Evolutionary conservation across 2,113 vertebrate species (phyloP).

Genomic region (Parus major): DNA sequence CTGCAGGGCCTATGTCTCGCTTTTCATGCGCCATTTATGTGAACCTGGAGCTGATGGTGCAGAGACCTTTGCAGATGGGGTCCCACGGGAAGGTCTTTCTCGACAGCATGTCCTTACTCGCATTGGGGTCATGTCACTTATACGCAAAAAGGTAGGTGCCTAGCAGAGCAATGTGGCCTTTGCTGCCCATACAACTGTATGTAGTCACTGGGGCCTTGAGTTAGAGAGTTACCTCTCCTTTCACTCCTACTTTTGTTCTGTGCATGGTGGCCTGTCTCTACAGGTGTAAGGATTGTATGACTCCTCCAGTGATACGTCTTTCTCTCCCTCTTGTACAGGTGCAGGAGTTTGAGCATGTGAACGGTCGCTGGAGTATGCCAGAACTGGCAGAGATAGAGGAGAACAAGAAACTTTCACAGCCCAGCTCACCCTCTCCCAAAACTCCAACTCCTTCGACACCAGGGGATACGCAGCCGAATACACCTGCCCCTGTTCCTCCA

Average conservation of each 20-base stretch:
- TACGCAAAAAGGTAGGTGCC: slow-evolving; percentile 90
- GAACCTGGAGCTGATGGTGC: slow-evolving; percentile 97
- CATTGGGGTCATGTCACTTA: slow-evolving; percentile 98
- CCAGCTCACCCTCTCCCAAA: slow-evolving; percentile 85
- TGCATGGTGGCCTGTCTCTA: background rate
- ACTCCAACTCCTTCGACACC: slow-evolving; percentile 87
- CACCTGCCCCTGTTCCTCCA: slow-evolving; percentile 83
- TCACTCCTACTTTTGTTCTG: background rate
- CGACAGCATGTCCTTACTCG: slow-evolving; percentile 96
- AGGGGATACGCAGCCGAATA: slow-evolving; percentile 95
- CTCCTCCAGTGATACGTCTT: accelerated
- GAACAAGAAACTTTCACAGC: slow-evolving; percentile 91
- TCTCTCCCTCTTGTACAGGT: slow-evolving; percentile 74
- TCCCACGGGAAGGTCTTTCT: slow-evolving; percentile 94
- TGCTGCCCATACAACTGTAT: accelerated
- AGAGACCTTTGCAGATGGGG: slow-evolving; percentile 96
- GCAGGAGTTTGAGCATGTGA: slow-evolving; percentile 98
- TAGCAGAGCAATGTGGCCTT: background rate
- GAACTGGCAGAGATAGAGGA: slow-evolving; percentile 95
- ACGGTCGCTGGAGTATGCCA: slow-evolving; percentile 98
- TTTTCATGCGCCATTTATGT: slow-evolving; percentile 98
- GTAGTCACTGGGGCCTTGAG: background rate
- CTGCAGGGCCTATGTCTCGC: slow-evolving; percentile 91
- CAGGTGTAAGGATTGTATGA: background rate
- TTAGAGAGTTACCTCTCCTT: background rate